A percentile compares a stretch with the other conserved stretches of the same genome.
Conservation (phyloP, 37 sponge, comb jelly and placozoan species). For the Cladorhizidae sp. region DNA sequence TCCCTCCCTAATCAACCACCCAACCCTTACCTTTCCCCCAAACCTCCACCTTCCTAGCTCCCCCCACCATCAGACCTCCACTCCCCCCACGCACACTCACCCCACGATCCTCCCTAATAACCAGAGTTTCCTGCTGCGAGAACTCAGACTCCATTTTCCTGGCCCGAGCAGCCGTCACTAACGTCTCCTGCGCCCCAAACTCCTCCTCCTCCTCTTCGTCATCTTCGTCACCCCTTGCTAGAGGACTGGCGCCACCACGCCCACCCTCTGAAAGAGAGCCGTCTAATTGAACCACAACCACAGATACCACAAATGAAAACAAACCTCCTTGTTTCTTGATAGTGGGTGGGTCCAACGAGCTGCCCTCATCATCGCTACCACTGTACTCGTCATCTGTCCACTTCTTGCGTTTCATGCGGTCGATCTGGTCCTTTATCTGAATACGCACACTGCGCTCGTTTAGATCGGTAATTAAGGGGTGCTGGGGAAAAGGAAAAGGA, state of each 20-base stretch:
- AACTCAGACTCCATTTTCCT: slow-evolving; percentile 39
- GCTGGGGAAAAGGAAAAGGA: slow-evolving; percentile 10
- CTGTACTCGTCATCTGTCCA: slow-evolving; percentile 51
- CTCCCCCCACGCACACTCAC: not conserved
- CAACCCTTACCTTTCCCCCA: not conserved
- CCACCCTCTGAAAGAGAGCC: not conserved
- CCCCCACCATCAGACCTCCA: not conserved
- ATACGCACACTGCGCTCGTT: slow-evolving; percentile 71
- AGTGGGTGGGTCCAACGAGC: slow-evolving; percentile 61
- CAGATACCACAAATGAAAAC: not conserved
- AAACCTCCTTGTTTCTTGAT: slow-evolving; percentile 54
- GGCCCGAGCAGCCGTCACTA: slow-evolving; percentile 25
- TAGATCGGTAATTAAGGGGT: slow-evolving; percentile 65
- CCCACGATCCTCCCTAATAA: slow-evolving; percentile 38
- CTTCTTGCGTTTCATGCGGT: slow-evolving; percentile 84
- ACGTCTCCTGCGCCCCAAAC: slow-evolving; percentile 53
- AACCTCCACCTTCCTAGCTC: not conserved
- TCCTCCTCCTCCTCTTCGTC: slow-evolving; percentile 70
- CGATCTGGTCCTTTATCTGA: slow-evolving; percentile 85
- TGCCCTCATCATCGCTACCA: slow-evolving; percentile 74
- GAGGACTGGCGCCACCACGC: not conserved
- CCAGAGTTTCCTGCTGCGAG: slow-evolving; percentile 47
- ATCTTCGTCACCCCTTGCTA: slow-evolving; percentile 50
- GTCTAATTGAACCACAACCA: not conserved
- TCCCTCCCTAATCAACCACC: not conserved